These are phyloP conservation scores for Micropterix aruncella DNA, from an alignment of 2,888 invertebrate genomes.

Conservation along the genomic window DNA sequence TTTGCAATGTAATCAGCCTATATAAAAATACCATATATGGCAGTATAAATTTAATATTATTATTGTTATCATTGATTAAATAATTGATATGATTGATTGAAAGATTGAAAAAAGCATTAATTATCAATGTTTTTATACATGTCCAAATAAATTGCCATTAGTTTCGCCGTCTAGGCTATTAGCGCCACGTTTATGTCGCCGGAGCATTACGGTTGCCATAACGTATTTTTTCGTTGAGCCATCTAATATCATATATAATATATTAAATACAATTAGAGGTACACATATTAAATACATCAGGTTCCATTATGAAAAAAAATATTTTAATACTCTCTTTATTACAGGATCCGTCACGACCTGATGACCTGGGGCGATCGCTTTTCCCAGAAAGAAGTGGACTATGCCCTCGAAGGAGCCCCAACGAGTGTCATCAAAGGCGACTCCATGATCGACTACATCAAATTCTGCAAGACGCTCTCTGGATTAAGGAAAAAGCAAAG, in stretches of 20 bases:
- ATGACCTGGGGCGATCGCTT: slow-evolving; percentile 52
- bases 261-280: slow-evolving; percentile 1
- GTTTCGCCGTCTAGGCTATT: too few relatives aligned
- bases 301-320: neutral
- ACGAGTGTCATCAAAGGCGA: slow-evolving; percentile 35
- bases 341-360: slow-evolving; percentile 48
- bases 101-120: too few relatives aligned
- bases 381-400: slow-evolving; percentile 44
- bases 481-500: slow-evolving; percentile 33
- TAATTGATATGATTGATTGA: too few relatives aligned
- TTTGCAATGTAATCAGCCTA: too few relatives aligned
- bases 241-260: slow-evolving; percentile 1
- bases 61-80: too few relatives aligned
- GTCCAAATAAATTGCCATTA: too few relatives aligned
- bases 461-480: slow-evolving; percentile 44
- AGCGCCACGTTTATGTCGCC: too few relatives aligned
- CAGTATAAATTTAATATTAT: too few relatives aligned
- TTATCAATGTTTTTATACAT: too few relatives aligned
- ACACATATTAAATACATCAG: slow-evolving; percentile 1
- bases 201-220: too few relatives aligned
- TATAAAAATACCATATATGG: too few relatives aligned
- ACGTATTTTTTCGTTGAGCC: too few relatives aligned
- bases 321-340: slow-evolving; percentile 7
- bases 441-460: slow-evolving; percentile 46
- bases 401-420: slow-evolving; percentile 48